Base-by-base conservation (phyloP, 2,113 vertebrate species). In the Hypomesus transpacificus region DNA sequence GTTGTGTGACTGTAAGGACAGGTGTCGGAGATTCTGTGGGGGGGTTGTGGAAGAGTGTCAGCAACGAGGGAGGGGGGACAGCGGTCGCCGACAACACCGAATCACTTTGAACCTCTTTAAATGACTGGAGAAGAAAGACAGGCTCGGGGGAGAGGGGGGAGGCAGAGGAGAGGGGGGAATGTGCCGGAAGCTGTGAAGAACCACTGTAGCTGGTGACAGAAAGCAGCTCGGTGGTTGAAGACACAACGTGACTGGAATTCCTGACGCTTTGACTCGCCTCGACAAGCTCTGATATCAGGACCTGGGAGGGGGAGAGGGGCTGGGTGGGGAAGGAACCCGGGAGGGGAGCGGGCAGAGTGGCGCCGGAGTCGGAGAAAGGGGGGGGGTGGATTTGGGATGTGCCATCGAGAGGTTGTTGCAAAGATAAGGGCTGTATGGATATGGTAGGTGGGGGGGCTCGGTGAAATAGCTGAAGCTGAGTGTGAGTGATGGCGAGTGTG, bases 71-170 rank as follows among this genome's bases (percentile, higher is more conserved):
- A 59, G 51, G 39, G 0, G 71, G 69, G 53, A 64, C 76, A 68
- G 73, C 75, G 59, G 64, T 56, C 69, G 70, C 72, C 39, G 56
- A 71, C 60, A 70, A 70, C 57, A 77, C 68, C 34, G 51, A 70
- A 58, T 73, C 79, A 70, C 66, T 76, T 71, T 70, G 78, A 68
- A 78, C 34, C 65, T 68, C 65, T n/a, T 59, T 16, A 20, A 69
- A n/a, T 62, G 66, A 50, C 69, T 61, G 59, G 68, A 66, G 69
- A 52, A 57, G 63, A 53, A 73, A 13, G 5, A 16, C 31, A n/a
- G 28, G 46, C 5, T 5, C 22, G 4, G 51, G 24, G 20, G 66
- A 54, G 22, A 66, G 66, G 69, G 67, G 68, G 71, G 57, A 59
- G 57, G 57, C 21, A 11, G 21, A 21, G 34, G 5, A 21, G 20